Base-by-base conservation (phyloP, 2,888 invertebrate genomes). In the Pseudococcus jackbeardsleyi region DNA sequence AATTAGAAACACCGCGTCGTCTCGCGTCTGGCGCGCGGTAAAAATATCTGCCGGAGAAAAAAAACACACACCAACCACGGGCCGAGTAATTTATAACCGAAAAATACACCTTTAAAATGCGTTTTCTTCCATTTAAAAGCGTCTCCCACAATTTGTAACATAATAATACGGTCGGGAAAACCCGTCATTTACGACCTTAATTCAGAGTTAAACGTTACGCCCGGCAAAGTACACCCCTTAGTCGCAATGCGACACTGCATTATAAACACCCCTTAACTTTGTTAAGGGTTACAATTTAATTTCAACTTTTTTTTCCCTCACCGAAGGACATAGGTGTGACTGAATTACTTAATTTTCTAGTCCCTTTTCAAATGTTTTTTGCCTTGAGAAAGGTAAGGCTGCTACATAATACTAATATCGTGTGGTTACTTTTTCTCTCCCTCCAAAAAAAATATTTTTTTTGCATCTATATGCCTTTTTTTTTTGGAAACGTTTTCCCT, bases 161-260 rank as follows among this genome's bases (percentile, higher is more conserved):
- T 77, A 77, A 77, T 77, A 77, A 77, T 77, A 77, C 77, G 77
- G 77, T 77, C 77, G 84, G 84, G 84, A 54, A 54, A 84, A 54
- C 54, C 84, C 48, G 84, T 84, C 84, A 84, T 84, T 84, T 84
- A 84, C 84, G 84, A 84, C 84, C 84, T 84, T 84, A 84, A 84
- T 84, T 84, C 84, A 46, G 54, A 84, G 84, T 84, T 84, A 84
- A 84, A 46, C 84, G 84, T 84, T 84, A 84, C 84, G 84, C 84
- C 84, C 54, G 84, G 84, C 54, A 54, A 84, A 46, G 84, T 84
- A 84, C 84, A 54, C 33, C 84, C 54, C 50, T 54, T 84, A 84
- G 84, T 84, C 84, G 84, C 84, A 84, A 84, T 84, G 84, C 84
- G 84, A 84, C 84, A 84, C 84, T 84, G 50, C 54, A 54, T 54